Evolutionary conservation across 92 coral and sea anemone species (phyloP).

Genomic region (Micromussa lordhowensis): DNA sequence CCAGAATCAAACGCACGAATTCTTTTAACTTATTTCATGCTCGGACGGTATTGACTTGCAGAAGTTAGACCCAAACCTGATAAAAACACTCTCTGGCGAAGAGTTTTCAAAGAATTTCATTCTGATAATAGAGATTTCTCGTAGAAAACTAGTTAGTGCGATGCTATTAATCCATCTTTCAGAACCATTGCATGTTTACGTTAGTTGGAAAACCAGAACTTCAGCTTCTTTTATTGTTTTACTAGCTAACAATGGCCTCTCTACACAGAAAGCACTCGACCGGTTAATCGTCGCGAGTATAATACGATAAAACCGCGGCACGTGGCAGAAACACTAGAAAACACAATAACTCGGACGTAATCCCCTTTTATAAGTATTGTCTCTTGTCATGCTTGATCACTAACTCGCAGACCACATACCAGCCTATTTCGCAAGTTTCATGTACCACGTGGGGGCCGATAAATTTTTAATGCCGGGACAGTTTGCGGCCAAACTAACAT

Average conservation of each 20-base stretch:
- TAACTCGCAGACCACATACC: conserved; percentile 44
- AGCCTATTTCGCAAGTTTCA: conserved; percentile 42
- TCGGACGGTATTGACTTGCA: background rate
- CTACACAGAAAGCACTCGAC: conserved; percentile 7
- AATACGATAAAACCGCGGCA: conserved; percentile 28
- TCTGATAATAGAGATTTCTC: background rate
- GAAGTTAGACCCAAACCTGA: background rate
- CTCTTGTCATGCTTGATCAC: background rate
- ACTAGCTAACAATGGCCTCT: conserved; percentile 14
- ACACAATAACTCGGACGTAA: conserved; percentile 18
- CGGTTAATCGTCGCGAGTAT: conserved; percentile 4
- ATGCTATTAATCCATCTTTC: background rate
- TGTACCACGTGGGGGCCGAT: conserved; percentile 52
- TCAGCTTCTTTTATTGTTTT: background rate
- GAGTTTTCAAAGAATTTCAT: background rate
- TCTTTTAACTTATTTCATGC: background rate
- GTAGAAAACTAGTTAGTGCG: background rate
- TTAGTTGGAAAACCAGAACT: background rate
- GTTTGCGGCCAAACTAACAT: conserved; percentile 56
- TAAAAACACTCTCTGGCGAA: background rate
- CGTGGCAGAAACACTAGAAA: conserved; percentile 42
- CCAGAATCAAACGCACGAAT: background rate
- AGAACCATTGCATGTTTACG: background rate
- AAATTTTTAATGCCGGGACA: conserved; percentile 46
- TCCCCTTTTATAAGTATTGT: conserved; percentile 24